Percentiles rank a stretch among this genome's conserved stretches.
Evolutionary conservation across 2,797 vertebrate genomes (phyloP).

Genomic region (Gymnothorax reevesii): DNA sequence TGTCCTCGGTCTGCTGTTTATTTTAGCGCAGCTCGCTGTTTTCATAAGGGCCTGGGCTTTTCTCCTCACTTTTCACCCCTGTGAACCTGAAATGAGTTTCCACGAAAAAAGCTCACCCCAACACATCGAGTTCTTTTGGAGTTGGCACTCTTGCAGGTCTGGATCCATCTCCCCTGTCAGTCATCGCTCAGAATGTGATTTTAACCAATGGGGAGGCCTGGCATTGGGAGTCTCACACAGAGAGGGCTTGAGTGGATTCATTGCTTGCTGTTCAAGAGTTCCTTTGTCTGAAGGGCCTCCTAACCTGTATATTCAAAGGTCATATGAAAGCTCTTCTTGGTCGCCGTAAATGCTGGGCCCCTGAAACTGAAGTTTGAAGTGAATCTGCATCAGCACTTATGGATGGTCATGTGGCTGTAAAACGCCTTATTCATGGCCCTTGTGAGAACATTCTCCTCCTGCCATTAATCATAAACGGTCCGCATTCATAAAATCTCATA

Average conservation of each 20-base stretch:
- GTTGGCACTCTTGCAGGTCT: not conserved
- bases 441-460: not conserved
- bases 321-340: not conserved
- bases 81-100: conserved; percentile 19
- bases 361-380: not conserved
- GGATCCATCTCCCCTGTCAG: not conserved
- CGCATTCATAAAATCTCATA: not conserved
- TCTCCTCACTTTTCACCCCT: not conserved
- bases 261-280: not conserved
- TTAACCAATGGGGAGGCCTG: not conserved
- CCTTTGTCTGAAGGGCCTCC: not conserved
- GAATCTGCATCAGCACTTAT: not conserved
- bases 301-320: not conserved
- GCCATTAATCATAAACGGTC: not conserved
- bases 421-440: not conserved
- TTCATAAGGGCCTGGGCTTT: not conserved
- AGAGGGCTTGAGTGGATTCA: not conserved
- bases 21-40: not conserved
- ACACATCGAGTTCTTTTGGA: not conserved
- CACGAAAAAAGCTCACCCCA: conserved; percentile 8
- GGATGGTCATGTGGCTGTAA: not conserved
- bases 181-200: conserved; percentile 13
- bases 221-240: not conserved
- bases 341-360: not conserved
- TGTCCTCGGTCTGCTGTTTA: conserved; percentile 28